Evolutionary conservation across 1,140 invertebrate genomes (phyloP).

Genomic region (Myzus persicae): DNA sequence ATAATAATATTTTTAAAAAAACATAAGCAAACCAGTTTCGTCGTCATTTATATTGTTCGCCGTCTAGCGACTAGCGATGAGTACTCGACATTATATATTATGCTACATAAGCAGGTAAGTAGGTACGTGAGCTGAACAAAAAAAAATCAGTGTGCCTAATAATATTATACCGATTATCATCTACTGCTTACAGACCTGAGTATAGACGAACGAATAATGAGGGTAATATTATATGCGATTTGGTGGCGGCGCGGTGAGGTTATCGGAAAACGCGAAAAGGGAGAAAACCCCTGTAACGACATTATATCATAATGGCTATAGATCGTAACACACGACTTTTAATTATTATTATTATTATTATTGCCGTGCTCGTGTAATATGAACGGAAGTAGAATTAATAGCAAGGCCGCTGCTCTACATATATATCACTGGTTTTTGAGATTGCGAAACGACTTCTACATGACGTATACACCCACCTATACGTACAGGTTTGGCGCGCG

Average conservation of each 20-base stretch:
- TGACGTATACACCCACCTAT: too few species aligned
- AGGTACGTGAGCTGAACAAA: background rate
- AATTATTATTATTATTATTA: background rate
- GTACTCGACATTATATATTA: background rate
- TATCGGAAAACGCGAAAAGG: background rate
- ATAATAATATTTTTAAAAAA: background rate
- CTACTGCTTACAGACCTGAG: too few species aligned
- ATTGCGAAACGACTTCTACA: background rate
- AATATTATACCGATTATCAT: too few species aligned
- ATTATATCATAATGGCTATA: background rate
- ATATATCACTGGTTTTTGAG: background rate
- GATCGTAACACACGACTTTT: background rate
- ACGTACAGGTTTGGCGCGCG: background rate
- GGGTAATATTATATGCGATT: background rate
- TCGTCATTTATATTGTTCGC: background rate
- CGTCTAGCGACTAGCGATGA: background rate
- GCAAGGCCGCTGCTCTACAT: background rate
- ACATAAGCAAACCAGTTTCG: background rate
- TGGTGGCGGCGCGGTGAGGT: background rate
- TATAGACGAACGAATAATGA: background rate
- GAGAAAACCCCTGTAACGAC: background rate
- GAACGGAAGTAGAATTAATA: background rate
- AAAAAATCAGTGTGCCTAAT: too few species aligned
- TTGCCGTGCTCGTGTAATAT: background rate
- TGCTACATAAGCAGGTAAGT: background rate